phyloP scores from a whole-genome alignment of 2,797 vertebrate species.

The Agapornis canus region DNA sequence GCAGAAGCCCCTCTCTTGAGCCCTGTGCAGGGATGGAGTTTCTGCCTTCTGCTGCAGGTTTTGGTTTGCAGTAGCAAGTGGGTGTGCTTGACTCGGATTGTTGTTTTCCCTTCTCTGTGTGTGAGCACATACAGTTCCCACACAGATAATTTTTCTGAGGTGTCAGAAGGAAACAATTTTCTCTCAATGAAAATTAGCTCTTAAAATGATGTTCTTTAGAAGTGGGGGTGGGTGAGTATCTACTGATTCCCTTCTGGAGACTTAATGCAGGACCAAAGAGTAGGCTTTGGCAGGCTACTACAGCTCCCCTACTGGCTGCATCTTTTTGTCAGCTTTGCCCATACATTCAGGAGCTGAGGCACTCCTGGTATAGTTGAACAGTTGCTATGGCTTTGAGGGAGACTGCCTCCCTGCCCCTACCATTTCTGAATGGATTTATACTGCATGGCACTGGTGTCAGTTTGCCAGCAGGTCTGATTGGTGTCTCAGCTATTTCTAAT shows the following conservation, averaged over 20 bases:
- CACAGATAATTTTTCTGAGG: neutral
- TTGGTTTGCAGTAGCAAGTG: rapidly evolving
- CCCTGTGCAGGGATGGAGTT: neutral
- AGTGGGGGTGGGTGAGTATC: neutral
- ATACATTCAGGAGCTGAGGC: neutral
- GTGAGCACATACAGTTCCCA: neutral
- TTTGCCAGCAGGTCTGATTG: neutral
- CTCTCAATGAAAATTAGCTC: neutral
- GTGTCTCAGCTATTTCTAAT: neutral
- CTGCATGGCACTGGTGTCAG: rapidly evolving
- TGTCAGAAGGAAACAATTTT: neutral
- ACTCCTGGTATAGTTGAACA: neutral
- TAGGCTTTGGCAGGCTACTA: neutral
- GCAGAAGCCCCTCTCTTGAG: neutral
- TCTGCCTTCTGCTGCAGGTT: neutral
- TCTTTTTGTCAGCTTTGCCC: neutral
- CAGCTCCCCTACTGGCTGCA: rapidly evolving
- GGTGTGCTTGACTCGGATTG: neutral
- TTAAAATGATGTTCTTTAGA: neutral
- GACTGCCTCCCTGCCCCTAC: too few species aligned
- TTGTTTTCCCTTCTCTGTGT: neutral
- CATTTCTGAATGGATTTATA: neutral
- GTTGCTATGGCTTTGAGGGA: neutral
- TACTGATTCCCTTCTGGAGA: neutral
- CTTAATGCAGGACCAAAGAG: neutral